Evolutionary conservation across 1,140 invertebrate genomes (phyloP).

Genomic region (Brachionus rubens): DNA sequence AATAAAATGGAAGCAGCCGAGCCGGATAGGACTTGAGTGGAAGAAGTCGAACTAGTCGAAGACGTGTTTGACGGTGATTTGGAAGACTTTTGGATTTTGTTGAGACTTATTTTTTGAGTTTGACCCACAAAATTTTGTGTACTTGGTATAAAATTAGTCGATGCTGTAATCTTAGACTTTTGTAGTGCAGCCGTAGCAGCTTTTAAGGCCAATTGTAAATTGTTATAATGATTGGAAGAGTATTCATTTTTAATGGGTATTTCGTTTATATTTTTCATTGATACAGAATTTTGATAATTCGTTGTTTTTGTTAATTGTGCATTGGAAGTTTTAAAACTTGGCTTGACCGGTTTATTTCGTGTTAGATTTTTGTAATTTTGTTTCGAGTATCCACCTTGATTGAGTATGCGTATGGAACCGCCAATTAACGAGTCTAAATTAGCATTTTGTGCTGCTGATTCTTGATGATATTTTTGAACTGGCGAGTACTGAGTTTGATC

Average conservation of each 20-base stretch:
- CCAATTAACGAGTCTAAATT: constrained; percentile 20
- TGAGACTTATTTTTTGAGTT: background rate
- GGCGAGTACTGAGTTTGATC: too few relatives aligned
- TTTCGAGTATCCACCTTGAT: background rate
- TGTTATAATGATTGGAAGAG: constrained; percentile 14
- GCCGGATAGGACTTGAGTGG: constrained; percentile 15
- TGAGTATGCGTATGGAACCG: background rate
- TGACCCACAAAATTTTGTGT: background rate
- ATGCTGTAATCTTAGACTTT: constrained; percentile 27
- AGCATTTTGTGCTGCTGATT: too few relatives aligned
- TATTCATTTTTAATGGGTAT: background rate
- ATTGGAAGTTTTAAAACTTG: background rate
- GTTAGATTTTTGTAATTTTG: background rate
- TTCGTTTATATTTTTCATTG: constrained; percentile 28
- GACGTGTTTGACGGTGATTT: background rate
- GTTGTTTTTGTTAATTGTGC: background rate
- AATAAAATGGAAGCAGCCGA: constrained; percentile 3
- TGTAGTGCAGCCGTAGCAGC: constrained; percentile 39
- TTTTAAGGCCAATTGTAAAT: constrained; percentile 33
- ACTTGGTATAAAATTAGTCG: constrained; percentile 30
- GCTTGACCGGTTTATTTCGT: background rate
- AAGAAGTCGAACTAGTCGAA: background rate
- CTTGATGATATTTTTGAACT: too few relatives aligned
- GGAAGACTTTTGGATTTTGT: constrained; percentile 24
- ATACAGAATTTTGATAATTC: constrained; percentile 24